Evolutionary conservation across 2,797 vertebrate genomes (phyloP), one percentile per base, ranked within the genome.

Genomic region (Glyptemys insculpta): DNA sequence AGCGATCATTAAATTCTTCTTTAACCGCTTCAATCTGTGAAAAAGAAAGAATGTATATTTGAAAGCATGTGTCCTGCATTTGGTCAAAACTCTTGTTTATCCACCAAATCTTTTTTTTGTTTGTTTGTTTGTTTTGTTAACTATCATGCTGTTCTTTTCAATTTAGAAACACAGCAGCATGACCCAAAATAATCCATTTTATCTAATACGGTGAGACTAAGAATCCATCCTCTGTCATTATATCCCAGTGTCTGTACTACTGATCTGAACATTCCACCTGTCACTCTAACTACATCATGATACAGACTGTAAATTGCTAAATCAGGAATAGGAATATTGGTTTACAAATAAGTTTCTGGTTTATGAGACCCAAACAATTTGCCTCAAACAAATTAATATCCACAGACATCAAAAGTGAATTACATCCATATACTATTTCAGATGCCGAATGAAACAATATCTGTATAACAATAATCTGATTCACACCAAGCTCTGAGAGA

Each of bases 1-100:
- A 97, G 8, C 98, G 98, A 81, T 98, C 97, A 37, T 97, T 98
- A 88, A 99, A 98, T 87, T 99, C 99, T 85, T 99, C 98, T 97
- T 99, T 99, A 25, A 99, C 98, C 1, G 97, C 97, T 94, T 97
- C 89, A 85, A 99, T 98, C 99, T 99, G 98, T 27, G 95, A 83
- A 97, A 95, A 95, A 91, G 34, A 79, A n/a, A 86, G 90, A 37
- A 92, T 6, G 47, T 50, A 34, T 59, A 81, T 86, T 91, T 90
- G 81, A 1, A 0, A 91, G 21, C 5, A 52, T 5, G 16, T n/a
- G 8, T 12, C 25, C 29, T 81, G 25, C 25, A 56, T 91, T 92
- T 90, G 83, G 9, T 90, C 81, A 49, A 2, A 9, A 54, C 2
- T 41, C 68, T 41, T 84, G n/a, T 79, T 95, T 84, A 79, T 76